phyloP scores from a whole-genome alignment of 2,888 invertebrate genomes.

The Drosophila antonietae region DNA sequence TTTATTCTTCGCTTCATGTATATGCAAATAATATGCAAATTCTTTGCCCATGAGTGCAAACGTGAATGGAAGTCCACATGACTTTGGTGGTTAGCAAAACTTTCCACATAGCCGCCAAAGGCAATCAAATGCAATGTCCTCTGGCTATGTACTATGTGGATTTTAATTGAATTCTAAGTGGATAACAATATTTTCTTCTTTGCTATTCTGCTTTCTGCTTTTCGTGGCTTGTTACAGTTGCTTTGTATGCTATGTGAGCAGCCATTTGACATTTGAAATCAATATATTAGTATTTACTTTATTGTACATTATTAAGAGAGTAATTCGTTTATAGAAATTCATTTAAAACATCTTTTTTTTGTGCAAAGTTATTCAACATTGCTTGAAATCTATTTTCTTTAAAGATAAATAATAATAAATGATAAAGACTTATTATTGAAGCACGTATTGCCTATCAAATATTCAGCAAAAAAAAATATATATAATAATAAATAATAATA shows the following conservation, averaged over 20 bases:
- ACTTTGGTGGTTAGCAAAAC: constrained; percentile 31
- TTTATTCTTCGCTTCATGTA: constrained; percentile 64
- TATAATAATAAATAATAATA: too few relatives aligned
- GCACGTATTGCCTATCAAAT: too few relatives aligned
- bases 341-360: too few relatives aligned
- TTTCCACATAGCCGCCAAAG: constrained; percentile 51
- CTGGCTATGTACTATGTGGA: constrained; percentile 13
- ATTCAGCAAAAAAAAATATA: too few relatives aligned
- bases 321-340: too few relatives aligned
- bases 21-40: constrained; percentile 77
- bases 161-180: constrained; percentile 55
- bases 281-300: too few relatives aligned
- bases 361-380: too few relatives aligned
- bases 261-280: too few relatives aligned
- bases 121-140: constrained; percentile 34
- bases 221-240: constrained; percentile 55
- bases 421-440: too few relatives aligned
- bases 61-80: constrained; percentile 10
- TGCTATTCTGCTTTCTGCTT: not conserved
- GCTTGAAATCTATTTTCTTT: too few relatives aligned
- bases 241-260: not conserved
- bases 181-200: constrained; percentile 33
- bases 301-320: too few relatives aligned
- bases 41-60: constrained; percentile 35
- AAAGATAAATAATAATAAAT: too few relatives aligned